Evolutionary conservation across 1,140 invertebrate species (phyloP), one percentile per base, ranked within the genome.

Genomic region (Adoxophyes honmai): DNA sequence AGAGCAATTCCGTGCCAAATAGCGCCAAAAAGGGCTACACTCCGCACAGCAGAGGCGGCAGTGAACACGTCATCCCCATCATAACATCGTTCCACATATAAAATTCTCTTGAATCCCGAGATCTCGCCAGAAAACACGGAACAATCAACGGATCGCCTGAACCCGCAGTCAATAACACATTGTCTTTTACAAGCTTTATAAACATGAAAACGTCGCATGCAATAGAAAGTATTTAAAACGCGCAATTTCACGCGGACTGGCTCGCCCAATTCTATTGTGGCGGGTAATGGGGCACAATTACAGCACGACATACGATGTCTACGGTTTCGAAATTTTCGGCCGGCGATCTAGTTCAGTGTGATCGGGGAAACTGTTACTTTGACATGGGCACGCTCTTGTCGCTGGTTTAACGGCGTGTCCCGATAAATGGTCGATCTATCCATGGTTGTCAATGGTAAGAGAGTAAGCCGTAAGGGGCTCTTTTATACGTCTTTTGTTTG

Each of bases 201-300:
- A 48, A 48, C 21, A 44, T 54, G 16, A 34, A 52, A 48, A 52
- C 34, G 34, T 16, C 28, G 44, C 14, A 59, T 39, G 59, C 60
- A 68, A 66, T 78, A 79, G 76, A 81, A 80, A 81, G 78, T 81
- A 81, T 84, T 81, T 77, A 84, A 80, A 77, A 79, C 70, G 72
- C 57, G 70, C 73, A 85, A 85, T 85, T 85, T 85, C 74, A 79
- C 79, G 81, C 78, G 69, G 59, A 16, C 58, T 73, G 71, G 69
- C 48, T 35, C 69, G 74, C 81, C 81, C 81, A 85, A 85, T 85
- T 82, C 81, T 79, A 81, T 82, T 82, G 81, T 82, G 62, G 67
- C 55, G 56, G 16, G 74, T 84, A 82, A 84, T 81, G 59, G 72
- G 57, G 16, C 58, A 65, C 73, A 73, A 81, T 84, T 84, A 83